phyloP scores from a whole-genome alignment of 2,797 vertebrate genomes.

The Erithacus rubecula region DNA sequence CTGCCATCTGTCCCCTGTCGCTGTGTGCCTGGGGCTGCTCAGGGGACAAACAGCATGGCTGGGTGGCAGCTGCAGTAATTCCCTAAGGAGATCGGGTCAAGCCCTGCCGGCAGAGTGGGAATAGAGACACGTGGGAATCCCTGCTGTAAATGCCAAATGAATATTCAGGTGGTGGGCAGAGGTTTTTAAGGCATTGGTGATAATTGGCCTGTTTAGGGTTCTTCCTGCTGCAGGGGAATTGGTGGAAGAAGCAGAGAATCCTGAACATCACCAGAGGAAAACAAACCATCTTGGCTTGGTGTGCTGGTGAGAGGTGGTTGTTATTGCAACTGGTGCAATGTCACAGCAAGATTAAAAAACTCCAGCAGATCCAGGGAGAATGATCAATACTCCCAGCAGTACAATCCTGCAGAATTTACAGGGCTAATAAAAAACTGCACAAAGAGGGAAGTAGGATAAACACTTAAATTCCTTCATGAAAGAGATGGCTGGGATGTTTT shows the following conservation, averaged over 20 bases:
- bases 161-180: background rate
- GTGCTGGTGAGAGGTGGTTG: background rate
- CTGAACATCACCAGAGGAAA: background rate
- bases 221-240: background rate
- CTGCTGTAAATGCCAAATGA: background rate
- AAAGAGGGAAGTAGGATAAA: background rate
- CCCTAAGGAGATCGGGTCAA: background rate
- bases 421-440: background rate
- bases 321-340: background rate
- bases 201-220: background rate
- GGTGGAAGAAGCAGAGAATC: background rate
- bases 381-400: background rate
- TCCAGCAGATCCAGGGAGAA: background rate
- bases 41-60: rapidly evolving
- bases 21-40: background rate
- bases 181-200: background rate
- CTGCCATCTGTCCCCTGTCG: slow-evolving; percentile 32
- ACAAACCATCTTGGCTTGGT: background rate
- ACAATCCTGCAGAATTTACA: background rate
- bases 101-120: background rate
- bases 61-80: background rate
- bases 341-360: background rate
- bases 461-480: background rate
- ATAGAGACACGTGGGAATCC: background rate
- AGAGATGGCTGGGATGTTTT: background rate